Percentiles rank a stretch among this genome's conserved stretches.
phyloP scores from a whole-genome alignment of 2,113 vertebrate genomes.

The Myxocyprinus asiaticus region DNA sequence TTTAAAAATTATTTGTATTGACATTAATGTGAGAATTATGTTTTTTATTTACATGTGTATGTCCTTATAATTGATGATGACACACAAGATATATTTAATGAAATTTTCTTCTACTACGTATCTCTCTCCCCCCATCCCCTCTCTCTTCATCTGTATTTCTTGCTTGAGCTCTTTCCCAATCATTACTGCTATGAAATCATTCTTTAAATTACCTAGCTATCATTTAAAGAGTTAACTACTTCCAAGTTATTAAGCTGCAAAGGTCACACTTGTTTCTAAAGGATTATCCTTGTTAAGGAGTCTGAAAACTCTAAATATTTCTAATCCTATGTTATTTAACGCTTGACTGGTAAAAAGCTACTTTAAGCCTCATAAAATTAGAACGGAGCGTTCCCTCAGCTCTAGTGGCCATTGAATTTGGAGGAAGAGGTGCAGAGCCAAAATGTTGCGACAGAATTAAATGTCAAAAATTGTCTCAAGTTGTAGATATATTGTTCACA shows the following conservation, averaged over 20 bases:
- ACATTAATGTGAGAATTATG: neutral
- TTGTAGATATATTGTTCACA: constrained; percentile 99
- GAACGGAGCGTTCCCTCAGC: constrained; percentile 88
- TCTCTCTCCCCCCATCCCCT: constrained; percentile 24
- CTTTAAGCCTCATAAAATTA: constrained; percentile 98
- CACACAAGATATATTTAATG: neutral
- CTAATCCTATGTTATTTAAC: constrained; percentile 97
- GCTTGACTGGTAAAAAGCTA: constrained; percentile 97
- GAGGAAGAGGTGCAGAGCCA: constrained; percentile 93
- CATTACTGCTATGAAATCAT: constrained; percentile 45
- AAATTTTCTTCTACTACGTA: constrained; percentile 7
- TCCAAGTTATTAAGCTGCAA: constrained; percentile 62
- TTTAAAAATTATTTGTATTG: neutral
- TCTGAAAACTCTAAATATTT: constrained; percentile 99
- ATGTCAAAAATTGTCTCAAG: constrained; percentile 99
- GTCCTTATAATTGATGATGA: neutral
- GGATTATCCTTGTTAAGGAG: constrained; percentile 88
- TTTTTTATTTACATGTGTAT: neutral
- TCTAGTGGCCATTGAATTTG: constrained; percentile 93
- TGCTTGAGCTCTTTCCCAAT: constrained; percentile 25
- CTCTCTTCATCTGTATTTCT: constrained; percentile 34
- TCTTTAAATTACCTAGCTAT: constrained; percentile 51
- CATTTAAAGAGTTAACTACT: constrained; percentile 52
- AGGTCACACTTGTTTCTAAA: constrained; percentile 79
- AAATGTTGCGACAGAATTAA: constrained; percentile 99